Conservation (phyloP, 2,888 invertebrate genomes). For the Gryllus longicercus region DNA sequence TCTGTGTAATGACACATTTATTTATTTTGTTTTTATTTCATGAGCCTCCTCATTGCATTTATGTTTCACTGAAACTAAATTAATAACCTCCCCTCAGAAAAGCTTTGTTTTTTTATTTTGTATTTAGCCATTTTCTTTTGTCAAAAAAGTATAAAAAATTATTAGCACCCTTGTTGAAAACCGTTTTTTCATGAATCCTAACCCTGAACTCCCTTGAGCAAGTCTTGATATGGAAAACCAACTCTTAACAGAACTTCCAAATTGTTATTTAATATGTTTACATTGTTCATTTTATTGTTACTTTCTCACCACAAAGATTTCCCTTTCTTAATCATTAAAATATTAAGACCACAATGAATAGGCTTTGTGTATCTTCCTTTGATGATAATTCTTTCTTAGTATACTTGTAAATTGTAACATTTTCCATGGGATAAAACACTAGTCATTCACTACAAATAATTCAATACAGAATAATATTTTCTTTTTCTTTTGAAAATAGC, state of each 20-base stretch:
- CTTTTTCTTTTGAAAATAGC: no score
- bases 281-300: no score
- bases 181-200: conserved; percentile 31
- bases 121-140: conserved; percentile 22
- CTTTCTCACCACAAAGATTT: no score
- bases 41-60: conserved; percentile 17
- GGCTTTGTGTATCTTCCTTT: no score
- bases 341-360: no score
- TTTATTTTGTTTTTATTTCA: conserved; percentile 20
- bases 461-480: no score
- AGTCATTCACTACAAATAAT: no score
- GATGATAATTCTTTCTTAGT: no score
- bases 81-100: conserved; percentile 17
- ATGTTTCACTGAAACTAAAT: conserved; percentile 17
- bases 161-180: neutral
- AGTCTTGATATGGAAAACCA: conserved; percentile 37
- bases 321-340: no score
- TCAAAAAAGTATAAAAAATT: conserved; percentile 18
- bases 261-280: no score
- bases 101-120: conserved; percentile 20
- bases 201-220: conserved; percentile 35
- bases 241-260: conserved; percentile 38
- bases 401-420: no score
- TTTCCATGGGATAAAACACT: no score
- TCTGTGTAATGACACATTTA: conserved; percentile 28